Evolutionary conservation across 2,888 invertebrate genomes (phyloP), one percentile per base, ranked within the genome.

Genomic region (Schizotus pectinicornis): DNA sequence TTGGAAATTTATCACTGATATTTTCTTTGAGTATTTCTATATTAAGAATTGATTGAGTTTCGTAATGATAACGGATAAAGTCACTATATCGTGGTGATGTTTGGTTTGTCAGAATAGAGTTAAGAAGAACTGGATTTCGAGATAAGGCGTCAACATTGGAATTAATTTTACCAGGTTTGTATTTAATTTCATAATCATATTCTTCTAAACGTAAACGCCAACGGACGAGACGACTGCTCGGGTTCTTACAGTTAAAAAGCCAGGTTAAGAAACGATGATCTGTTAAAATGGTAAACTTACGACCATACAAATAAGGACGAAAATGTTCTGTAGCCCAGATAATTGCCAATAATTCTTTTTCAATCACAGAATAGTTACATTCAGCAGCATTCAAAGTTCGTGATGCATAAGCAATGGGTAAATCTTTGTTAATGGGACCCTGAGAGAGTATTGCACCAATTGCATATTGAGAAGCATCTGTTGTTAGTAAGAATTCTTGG

Each of bases 371-470:
- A 33, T 62, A 63, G 34, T 62, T 54, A 31, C 33, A 30, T 56
- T 63, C 61, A 1, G 61, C 48, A 6, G 62, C 53, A 34, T 67
- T 71, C 0, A 74, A 41, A 0, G 67, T 74, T 38, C 69, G 42
- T n/a, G 66, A 67, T 0, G 70, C 69, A 48, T 66, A 74, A 22
- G 67, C 71, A 7, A 74, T 62, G 1, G 73, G 70, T 53, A 63
- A 54, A 9, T 71, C 67, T 12, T 50, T 54, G 6, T 62, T 62
- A 8, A 62, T 54, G 8, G 34, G 6, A 22, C 61, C 61, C 55
- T 69, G 71, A 0, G 64, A 64, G 1, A 74, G 47, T 1, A 74
- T 63, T 1, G 67, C 61, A 0, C 68, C 72, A 7, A 71, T 46
- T 0, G 69, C 69, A 11, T 54, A 41, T 35, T 68, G 61, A n/a